Conservation (phyloP, 2,888 invertebrate species). For the Halocaridina rubra region DNA sequence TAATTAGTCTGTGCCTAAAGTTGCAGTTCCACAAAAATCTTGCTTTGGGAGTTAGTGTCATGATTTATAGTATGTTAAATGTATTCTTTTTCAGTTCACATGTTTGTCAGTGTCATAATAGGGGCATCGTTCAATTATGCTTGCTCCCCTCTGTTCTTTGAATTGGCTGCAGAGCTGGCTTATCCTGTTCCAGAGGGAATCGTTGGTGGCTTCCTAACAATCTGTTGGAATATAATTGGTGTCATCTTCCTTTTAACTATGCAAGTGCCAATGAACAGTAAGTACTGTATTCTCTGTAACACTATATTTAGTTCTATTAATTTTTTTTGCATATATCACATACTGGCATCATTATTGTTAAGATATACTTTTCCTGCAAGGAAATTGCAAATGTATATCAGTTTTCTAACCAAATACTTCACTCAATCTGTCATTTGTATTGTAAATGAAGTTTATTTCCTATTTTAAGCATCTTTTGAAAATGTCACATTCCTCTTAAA, state of each 20-base stretch:
- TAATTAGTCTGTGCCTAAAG: no score
- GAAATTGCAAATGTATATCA: no score
- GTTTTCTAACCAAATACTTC: no score
- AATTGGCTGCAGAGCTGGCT: slow-evolving; percentile 62
- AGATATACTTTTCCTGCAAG: no score
- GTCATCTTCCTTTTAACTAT: slow-evolving; percentile 57
- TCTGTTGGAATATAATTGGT: slow-evolving; percentile 61
- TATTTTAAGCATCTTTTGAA: no score
- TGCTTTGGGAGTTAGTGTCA: no score
- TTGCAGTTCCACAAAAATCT: no score
- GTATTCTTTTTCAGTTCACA: slow-evolving; percentile 33
- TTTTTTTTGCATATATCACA: no score
- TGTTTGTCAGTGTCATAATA: slow-evolving; percentile 55
- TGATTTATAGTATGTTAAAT: background rate
- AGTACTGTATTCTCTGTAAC: background rate
- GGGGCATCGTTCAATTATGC: slow-evolving; percentile 63
- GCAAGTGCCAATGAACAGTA: slow-evolving; percentile 37
- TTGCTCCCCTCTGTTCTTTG: slow-evolving; percentile 63
- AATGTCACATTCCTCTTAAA: no score
- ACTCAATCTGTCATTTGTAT: no score
- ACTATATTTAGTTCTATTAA: background rate
- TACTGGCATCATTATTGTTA: no score
- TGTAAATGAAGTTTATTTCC: no score
- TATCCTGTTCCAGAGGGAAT: slow-evolving; percentile 63
- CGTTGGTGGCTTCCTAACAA: slow-evolving; percentile 61